Evolutionary conservation across 2,888 invertebrate species (phyloP).

Genomic region (Conomelus anceps): DNA sequence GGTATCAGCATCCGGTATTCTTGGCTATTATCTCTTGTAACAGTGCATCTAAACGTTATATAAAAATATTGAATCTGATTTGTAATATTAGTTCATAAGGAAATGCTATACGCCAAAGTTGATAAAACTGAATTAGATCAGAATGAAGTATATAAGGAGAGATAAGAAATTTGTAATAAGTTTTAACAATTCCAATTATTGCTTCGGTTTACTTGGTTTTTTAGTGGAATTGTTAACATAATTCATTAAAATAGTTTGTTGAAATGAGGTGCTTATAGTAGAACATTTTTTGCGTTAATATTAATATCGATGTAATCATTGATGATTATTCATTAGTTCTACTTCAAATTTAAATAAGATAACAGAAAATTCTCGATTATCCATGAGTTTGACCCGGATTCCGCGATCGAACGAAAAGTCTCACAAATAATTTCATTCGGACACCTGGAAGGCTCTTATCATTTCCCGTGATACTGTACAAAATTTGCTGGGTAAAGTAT

Average conservation of each 20-base stretch:
- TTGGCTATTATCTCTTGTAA: background rate
- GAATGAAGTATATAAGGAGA: background rate
- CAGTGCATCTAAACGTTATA: background rate
- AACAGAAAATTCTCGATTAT: background rate
- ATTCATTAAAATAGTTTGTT: background rate
- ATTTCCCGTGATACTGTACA: too few species aligned
- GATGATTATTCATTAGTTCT: background rate
- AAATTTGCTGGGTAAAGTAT: too few species aligned
- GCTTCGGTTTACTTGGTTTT: background rate
- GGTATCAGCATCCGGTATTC: background rate
- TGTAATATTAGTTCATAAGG: background rate
- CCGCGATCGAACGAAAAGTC: too few species aligned
- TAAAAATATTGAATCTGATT: background rate
- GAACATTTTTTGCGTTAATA: background rate
- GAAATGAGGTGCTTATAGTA: background rate
- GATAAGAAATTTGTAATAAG: background rate
- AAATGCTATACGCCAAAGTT: background rate
- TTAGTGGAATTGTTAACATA: background rate
- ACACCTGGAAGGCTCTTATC: too few species aligned
- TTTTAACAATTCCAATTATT: background rate
- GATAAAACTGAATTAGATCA: background rate
- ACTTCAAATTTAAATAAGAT: background rate
- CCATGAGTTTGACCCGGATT: too few species aligned
- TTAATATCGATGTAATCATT: background rate
- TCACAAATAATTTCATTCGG: too few species aligned